Evolutionary conservation across 2,888 invertebrate genomes (phyloP), one percentile per base, ranked within the genome.

Genomic region (Endomychus coccineus): DNA sequence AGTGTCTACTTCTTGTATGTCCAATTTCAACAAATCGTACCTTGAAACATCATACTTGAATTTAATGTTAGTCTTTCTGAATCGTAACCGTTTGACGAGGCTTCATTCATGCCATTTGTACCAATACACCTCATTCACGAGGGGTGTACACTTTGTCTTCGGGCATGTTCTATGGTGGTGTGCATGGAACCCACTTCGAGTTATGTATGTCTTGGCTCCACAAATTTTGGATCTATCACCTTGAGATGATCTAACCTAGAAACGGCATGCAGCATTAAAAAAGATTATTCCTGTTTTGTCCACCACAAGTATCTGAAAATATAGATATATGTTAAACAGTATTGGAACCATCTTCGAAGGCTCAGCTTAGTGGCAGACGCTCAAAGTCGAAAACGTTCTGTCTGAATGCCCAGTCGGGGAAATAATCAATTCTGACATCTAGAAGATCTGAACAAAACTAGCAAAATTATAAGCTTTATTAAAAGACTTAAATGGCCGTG

Each of bases 161-260:
- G 27, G 21, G 41, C 41, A 27, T 38, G 34, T 27, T 47, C 47
- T n/a, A 49, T 46, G 3, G 40, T 40, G 0, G 39, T 29, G 32
- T 47, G 47, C 35, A 45, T 47, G 7, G 29, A 25, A 25, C 14
- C 29, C 4, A 10, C 11, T 14, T 28, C 29, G 6, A 28, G 11
- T 7, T 44, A 41, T 0, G 37, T 29, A 28, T 49, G 46, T 4
- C 45, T 43, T 15, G 34, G 32, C 25, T 49, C 46, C 36, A 44
- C 39, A 30, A 29, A 4, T 48, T 49, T 7, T 39, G 10, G 25
- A 25, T 46, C 44, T 10, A 49, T 38, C 4, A 16, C 24, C 12
- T 39, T 15, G 9, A 49, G 39, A 14, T 34, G 29, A 9, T 37
- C 24, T 25, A 31, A 39, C 6, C 24, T 40, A 16, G 48, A 36